Evolutionary conservation across 2,797 vertebrate genomes (phyloP).

Genomic region (Paramormyrops hopkinsi): DNA sequence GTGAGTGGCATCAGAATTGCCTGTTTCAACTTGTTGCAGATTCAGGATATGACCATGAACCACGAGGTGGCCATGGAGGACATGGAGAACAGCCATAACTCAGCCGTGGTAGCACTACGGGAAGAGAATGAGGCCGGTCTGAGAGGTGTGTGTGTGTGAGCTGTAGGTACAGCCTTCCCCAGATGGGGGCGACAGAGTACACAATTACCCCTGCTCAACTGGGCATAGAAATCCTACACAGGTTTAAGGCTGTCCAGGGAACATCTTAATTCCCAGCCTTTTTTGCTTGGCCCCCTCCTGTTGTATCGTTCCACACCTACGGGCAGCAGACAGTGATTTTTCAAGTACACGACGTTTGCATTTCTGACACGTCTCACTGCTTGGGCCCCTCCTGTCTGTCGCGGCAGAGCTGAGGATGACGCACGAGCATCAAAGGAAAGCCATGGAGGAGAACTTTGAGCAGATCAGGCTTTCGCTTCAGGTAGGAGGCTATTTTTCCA

Average conservation of each 20-base stretch:
- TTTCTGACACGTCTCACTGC: not conserved
- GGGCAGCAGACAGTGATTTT: not conserved
- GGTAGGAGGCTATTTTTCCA: constrained; percentile 49
- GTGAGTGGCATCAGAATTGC: not conserved
- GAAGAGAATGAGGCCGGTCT: constrained; percentile 81
- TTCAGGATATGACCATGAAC: constrained; percentile 76
- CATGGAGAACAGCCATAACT: constrained; percentile 75
- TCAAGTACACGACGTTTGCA: not conserved
- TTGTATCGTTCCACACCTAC: not conserved
- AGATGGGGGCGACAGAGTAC: not conserved
- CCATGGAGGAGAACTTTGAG: constrained; percentile 84
- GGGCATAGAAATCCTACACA: not conserved
- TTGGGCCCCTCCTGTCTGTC: not conserved
- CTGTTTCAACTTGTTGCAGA: constrained; percentile 50
- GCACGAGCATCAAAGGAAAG: constrained; percentile 82
- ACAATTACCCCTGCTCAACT: not conserved
- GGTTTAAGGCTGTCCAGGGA: not conserved
- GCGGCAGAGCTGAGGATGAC: constrained; percentile 72
- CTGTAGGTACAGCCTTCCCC: not conserved
- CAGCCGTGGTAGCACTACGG: constrained; percentile 73
- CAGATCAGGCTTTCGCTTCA: constrained; percentile 82
- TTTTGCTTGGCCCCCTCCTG: no score
- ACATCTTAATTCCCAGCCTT: not conserved
- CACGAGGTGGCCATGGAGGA: constrained; percentile 75
- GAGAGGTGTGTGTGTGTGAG: constrained; percentile 64